phyloP scores from a whole-genome alignment of 2,113 vertebrate species.

The Jacana jacana region DNA sequence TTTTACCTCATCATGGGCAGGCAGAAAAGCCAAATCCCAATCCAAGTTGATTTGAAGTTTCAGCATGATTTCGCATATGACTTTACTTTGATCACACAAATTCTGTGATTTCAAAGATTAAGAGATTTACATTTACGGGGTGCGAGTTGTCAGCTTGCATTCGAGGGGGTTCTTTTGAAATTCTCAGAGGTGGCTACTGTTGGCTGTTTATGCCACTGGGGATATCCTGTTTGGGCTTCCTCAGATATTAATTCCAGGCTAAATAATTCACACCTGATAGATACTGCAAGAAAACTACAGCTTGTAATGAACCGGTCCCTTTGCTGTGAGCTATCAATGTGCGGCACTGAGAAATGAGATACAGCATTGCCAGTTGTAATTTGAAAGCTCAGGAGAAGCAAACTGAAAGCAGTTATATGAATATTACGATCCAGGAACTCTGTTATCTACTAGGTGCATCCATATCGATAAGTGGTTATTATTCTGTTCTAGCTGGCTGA shows the following conservation, averaged over 20 bases:
- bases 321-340: background rate
- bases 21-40: background rate
- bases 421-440: slow-evolving; percentile 17
- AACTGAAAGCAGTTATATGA: background rate
- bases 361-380: background rate
- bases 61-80: background rate
- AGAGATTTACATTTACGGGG: background rate
- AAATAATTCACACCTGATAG: background rate
- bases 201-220: background rate
- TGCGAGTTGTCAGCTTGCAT: background rate
- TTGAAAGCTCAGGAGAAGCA: background rate
- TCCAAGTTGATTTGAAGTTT: background rate
- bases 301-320: background rate
- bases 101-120: background rate
- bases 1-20: background rate
- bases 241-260: background rate
- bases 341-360: background rate
- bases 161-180: background rate
- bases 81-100: background rate
- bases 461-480: slow-evolving; percentile 22
- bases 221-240: background rate
- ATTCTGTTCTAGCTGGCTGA: slow-evolving; percentile 61
- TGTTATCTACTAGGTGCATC: slow-evolving; percentile 45
- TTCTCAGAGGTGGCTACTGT: background rate
- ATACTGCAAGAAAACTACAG: background rate